Conservation (phyloP, 2,113 vertebrate genomes). For the Gorsachius goisagi region DNA sequence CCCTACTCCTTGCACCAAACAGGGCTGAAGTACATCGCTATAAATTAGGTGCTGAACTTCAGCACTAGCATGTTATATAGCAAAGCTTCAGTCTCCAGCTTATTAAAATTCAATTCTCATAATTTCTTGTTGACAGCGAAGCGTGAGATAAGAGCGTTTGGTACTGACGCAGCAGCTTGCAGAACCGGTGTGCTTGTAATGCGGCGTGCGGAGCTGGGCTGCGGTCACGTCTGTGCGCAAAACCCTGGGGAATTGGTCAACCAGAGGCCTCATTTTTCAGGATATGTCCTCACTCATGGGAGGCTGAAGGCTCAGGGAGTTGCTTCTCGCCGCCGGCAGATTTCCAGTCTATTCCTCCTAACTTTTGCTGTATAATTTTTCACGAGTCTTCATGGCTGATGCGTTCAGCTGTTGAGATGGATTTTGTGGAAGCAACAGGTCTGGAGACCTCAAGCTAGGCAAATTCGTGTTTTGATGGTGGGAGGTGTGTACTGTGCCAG, state of each 20-base stretch:
- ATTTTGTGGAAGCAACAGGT: neutral
- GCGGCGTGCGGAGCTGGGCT: rapidly evolving
- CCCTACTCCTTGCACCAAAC: neutral
- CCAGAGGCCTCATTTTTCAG: neutral
- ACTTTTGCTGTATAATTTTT: neutral
- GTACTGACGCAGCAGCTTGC: neutral
- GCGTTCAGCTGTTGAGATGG: neutral
- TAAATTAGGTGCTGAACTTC: neutral
- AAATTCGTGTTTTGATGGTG: rapidly evolving
- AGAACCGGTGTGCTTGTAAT: rapidly evolving
- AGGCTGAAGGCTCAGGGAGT: neutral
- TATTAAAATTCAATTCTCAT: conserved; percentile 30
- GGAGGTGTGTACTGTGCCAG: neutral
- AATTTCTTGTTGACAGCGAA: neutral
- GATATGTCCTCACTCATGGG: rapidly evolving
- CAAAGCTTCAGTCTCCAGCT: neutral
- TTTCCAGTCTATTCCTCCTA: neutral
- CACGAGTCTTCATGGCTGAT: neutral
- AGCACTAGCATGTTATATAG: rapidly evolving
- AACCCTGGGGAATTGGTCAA: neutral
- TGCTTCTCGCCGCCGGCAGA: neutral
- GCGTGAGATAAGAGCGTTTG: neutral
- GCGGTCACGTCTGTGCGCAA: rapidly evolving
- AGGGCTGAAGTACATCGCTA: neutral
- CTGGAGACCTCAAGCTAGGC: neutral